Base-by-base conservation (phyloP, 1,140 invertebrate genomes). In the Diabrotica virgifera region DNA sequence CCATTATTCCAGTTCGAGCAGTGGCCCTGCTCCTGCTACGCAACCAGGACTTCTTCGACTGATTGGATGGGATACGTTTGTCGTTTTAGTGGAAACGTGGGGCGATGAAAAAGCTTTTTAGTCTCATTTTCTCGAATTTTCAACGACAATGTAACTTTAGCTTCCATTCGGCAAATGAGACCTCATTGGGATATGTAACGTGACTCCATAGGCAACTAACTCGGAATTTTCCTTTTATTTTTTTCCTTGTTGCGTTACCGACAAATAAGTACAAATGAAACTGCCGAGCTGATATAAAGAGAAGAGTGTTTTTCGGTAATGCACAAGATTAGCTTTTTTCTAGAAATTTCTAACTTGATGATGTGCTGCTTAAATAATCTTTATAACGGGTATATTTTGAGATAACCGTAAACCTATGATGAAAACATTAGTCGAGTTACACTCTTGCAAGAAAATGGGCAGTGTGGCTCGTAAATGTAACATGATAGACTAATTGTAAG, bases 141-240 rank as follows among this genome's bases (percentile, higher is more conserved):
- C 40, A 46, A 46, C 40, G 40, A 46, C 40, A 46, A 46, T 46
- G n/a, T 8, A 46, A 46, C 40, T 46, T 46, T 46, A 46, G 8
- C 40, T 10, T 46, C 40, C 40, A 46, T 46, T 46, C 40, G 40
- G 40, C 40, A 46, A 46, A 46, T 46, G 40, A 46, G 40, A 46
- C 40, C 40, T 46, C 40, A 46, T 46, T 46, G 40, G 40, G 40
- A 46, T 46, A 46, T 46, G 40, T 46, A 46, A 46, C 40, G 40
- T 46, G 40, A 46, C 3, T n/a, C n/a, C 40, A n/a, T 46, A 46
- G 40, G 40, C 40, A 46, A 46, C 8, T n/a, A 46, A 46, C 40
- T 10, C 40, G n/a, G n/a, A 46, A 46, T 46, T 46, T 46, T 46
- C 40, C n/a, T 46, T n/a, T 2, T 46, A n/a, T 46, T 46, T n/a